These are phyloP conservation scores for Zophobas atratus DNA, from an alignment of 1,140 invertebrate genomes.

Conservation along the genomic window DNA sequence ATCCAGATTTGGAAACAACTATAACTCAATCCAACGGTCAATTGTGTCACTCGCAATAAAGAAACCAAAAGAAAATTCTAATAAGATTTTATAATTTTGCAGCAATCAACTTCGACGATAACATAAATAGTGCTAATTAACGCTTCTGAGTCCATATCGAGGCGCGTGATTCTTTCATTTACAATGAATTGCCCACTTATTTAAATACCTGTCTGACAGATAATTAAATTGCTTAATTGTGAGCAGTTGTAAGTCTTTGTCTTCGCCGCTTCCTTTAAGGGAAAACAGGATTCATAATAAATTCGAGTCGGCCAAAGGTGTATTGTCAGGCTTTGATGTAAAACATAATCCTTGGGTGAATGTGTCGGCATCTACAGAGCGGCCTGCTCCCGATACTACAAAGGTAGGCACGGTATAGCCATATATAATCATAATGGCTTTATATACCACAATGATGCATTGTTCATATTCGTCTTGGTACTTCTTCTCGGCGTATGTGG, in stretches of 20 bases:
- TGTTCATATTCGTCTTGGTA: constrained; percentile 35
- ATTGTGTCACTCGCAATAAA: too few relatives aligned
- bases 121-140: too few relatives aligned
- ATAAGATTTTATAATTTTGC: too few relatives aligned
- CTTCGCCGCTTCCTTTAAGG: neutral
- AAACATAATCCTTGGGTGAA: constrained; percentile 36
- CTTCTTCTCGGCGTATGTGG: neutral
- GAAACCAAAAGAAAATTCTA: too few relatives aligned
- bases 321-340: constrained; percentile 29
- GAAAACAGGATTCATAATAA: constrained; percentile 24
- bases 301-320: constrained; percentile 19
- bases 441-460: constrained; percentile 35
- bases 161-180: neutral
- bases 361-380: constrained; percentile 33
- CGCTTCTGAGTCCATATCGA: neutral
- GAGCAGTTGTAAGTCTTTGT: neutral
- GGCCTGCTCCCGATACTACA: constrained; percentile 37
- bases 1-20: too few relatives aligned
- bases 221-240: constrained; percentile 30
- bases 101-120: too few relatives aligned
- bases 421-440: constrained; percentile 37
- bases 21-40: too few relatives aligned
- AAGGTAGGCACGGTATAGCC: constrained; percentile 32
- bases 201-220: constrained; percentile 27
- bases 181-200: neutral